Evolutionary conservation across 2,888 invertebrate genomes (phyloP).

Genomic region (Anarsia innoxiella): DNA sequence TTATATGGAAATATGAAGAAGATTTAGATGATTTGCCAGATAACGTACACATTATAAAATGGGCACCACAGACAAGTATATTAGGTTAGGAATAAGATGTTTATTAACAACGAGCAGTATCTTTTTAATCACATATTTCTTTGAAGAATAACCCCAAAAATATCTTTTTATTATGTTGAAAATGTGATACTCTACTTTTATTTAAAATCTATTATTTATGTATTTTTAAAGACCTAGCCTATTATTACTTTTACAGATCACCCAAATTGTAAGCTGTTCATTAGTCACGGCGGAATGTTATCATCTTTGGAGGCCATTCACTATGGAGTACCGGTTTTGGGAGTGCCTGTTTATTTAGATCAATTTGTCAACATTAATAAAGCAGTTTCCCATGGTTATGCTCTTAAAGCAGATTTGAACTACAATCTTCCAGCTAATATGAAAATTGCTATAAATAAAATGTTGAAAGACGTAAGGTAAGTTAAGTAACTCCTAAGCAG

Average conservation of each 20-base stretch:
- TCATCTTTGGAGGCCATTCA: constrained; percentile 35
- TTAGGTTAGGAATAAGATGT: constrained; percentile 18
- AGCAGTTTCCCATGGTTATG: not conserved
- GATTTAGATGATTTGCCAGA: constrained; percentile 21
- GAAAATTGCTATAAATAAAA: not conserved
- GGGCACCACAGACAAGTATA: constrained; percentile 30
- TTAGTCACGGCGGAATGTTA: constrained; percentile 40
- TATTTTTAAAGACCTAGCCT: not conserved
- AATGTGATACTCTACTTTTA: no score
- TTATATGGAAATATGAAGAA: constrained; percentile 41
- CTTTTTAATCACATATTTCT: not conserved
- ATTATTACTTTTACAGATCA: constrained; percentile 39
- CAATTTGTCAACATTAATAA: not conserved
- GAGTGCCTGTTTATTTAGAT: not conserved
- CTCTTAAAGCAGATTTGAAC: not conserved
- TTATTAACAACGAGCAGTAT: not conserved
- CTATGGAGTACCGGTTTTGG: constrained; percentile 7
- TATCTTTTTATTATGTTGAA: no score
- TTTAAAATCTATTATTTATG: not conserved
- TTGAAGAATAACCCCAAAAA: no score
- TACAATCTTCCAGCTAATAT: not conserved
- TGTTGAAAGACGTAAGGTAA: not conserved
- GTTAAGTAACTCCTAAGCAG: no score
- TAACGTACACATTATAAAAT: constrained; percentile 33
- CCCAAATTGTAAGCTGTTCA: constrained; percentile 34